These are phyloP conservation scores for Lithobates pipiens DNA, from an alignment of 2,797 vertebrate genomes.

Conservation along the genomic window DNA sequence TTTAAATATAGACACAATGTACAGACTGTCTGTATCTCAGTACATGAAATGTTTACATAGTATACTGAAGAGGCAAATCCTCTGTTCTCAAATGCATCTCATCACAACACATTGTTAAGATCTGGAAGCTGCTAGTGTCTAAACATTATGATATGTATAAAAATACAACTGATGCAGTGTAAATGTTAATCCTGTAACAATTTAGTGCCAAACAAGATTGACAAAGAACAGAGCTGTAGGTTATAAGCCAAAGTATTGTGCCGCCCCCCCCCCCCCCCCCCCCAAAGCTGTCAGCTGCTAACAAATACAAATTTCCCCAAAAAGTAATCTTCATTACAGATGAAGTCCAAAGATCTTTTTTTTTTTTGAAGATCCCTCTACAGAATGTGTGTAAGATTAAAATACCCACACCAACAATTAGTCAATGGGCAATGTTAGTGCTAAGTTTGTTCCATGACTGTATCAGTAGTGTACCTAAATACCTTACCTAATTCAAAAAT, in stretches of 20 bases:
- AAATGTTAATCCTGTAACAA: slow-evolving; percentile 39
- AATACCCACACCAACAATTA: too few relatives aligned
- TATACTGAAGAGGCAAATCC: background rate
- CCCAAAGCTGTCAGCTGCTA: background rate
- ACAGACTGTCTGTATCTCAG: slow-evolving; percentile 40
- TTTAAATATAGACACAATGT: slow-evolving; percentile 33
- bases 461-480: too few relatives aligned
- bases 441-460: too few relatives aligned
- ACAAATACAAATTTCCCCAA: background rate
- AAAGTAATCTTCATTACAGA: too few relatives aligned
- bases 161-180: slow-evolving; percentile 24
- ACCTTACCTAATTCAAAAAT: too few relatives aligned
- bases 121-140: slow-evolving; percentile 34
- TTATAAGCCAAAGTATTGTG: too few relatives aligned
- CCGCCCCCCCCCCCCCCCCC: too few relatives aligned
- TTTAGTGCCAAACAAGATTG: background rate
- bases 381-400: too few relatives aligned
- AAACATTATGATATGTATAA: slow-evolving; percentile 50
- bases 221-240: background rate
- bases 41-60: slow-evolving; percentile 22
- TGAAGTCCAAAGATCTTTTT: too few relatives aligned
- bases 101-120: slow-evolving; percentile 3
- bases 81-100: slow-evolving; percentile 25
- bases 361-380: too few relatives aligned
- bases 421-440: too few relatives aligned